Base-by-base conservation (phyloP, 37 sponge, comb jelly and placozoan species). In the Hexactinellida sp. region DNA sequence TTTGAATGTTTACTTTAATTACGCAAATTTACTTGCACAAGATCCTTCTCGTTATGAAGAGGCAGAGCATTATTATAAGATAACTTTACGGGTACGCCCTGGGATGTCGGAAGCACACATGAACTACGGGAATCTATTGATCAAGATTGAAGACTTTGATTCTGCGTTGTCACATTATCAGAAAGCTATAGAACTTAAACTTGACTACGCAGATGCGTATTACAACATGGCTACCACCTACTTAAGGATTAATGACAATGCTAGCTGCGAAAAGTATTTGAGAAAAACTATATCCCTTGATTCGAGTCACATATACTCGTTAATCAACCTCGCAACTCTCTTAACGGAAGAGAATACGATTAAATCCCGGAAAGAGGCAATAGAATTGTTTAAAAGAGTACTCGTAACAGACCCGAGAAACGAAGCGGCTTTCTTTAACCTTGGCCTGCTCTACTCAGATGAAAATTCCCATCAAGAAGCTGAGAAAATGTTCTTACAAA, bases 1-100 rank as follows among this genome's bases (percentile, higher is more conserved):
- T 87, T 91, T 94, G 85, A 91, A 93, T 82, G 88, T 93, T 28
- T 95, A 91, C 86, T 95, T 88, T 85, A 93, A 95, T 37, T 88
- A 93, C 32, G 95, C 90, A 21, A 95, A 95, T 82, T 88, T 95
- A 10, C 30, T 95, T 0, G 86, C 63, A 39, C n/a, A 24, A 0
- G 86, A 95, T 82, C 82, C 83, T 21, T 24, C 38, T 36, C 38
- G 92, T n/a, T 38, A 88, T 30, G 54, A 93, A 16, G 93, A 93
- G 55, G 95, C 95, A 34, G 83, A 89, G 76, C 37, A 83, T 28
- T 38, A 83, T 30, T 83, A 83, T 10, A 84, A 84, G 85, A 85
- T 28, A 25, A n/a, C 76, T n/a, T 23, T 63, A 63, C 76, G 76
- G 13, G 76, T 63, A 10, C 76, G 76, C 13, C 76, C 76, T 63